Conservation (phyloP, 2,113 vertebrate species). For the Cnemophilus loriae region DNA sequence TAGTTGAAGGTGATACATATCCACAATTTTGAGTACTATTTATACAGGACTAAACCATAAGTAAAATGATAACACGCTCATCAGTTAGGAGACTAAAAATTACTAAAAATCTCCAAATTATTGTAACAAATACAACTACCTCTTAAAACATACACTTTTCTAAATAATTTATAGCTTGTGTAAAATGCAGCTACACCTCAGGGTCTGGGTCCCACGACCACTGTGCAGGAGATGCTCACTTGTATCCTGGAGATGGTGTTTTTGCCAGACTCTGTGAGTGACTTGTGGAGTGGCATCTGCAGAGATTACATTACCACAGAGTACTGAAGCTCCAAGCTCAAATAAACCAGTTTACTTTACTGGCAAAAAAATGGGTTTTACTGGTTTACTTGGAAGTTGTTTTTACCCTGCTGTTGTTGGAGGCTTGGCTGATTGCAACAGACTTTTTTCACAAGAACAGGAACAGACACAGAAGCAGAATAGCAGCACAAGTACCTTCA, state of each 20-base stretch:
- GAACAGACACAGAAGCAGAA: not conserved
- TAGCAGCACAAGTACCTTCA: not conserved
- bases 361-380: not conserved
- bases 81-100: slow-evolving; percentile 12
- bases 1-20: not conserved
- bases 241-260: not conserved
- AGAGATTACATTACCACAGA: not conserved
- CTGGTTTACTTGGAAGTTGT: not conserved
- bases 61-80: not conserved
- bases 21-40: not conserved
- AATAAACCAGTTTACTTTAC: not conserved
- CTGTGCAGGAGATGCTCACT: not conserved
- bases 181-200: not conserved
- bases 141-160: not conserved
- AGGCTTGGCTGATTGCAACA: not conserved
- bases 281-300: not conserved
- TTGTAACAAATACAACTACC: not conserved
- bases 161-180: not conserved
- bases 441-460: not conserved
- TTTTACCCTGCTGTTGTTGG: not conserved
- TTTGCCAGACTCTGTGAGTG: not conserved
- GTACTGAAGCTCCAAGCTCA: not conserved
- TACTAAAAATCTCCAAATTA: slow-evolving; percentile 8
- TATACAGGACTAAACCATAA: not conserved
- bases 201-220: not conserved